phyloP scores from a whole-genome alignment of 1,140 invertebrate genomes.

The Drosophila sproati region DNA sequence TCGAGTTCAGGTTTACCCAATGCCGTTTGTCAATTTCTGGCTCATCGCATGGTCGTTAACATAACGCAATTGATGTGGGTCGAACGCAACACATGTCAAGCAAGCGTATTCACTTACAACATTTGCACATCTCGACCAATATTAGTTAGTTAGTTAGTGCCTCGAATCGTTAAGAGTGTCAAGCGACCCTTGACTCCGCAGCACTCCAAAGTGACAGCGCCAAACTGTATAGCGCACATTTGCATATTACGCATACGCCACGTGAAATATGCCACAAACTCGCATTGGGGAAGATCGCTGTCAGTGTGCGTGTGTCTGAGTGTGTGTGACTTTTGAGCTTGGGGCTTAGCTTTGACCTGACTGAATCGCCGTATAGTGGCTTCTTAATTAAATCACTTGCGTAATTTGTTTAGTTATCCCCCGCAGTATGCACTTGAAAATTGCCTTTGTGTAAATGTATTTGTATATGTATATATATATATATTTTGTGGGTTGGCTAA shows the following conservation, averaged over 20 bases:
- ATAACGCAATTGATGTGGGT: constrained; percentile 46
- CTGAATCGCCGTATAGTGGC: constrained; percentile 53
- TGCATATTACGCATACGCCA: constrained; percentile 79
- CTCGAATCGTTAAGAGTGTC: constrained; percentile 32
- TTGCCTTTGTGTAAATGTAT: constrained; percentile 17
- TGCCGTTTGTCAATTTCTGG: constrained; percentile 47
- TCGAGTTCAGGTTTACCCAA: background rate
- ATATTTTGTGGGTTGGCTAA: constrained; percentile 12
- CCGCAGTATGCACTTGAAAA: constrained; percentile 70
- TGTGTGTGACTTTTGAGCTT: constrained; percentile 3
- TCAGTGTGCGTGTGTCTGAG: background rate
- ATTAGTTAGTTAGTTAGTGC: constrained; percentile 31
- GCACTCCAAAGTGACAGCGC: constrained; percentile 17
- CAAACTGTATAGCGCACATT: constrained; percentile 45
- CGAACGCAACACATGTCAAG: constrained; percentile 28
- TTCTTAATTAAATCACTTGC: constrained; percentile 80
- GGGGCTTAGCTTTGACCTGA: constrained; percentile 2
- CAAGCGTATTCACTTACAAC: constrained; percentile 13
- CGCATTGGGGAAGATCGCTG: constrained; percentile 10
- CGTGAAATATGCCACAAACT: constrained; percentile 57
- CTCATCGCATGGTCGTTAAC: constrained; percentile 39
- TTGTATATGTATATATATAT: background rate
- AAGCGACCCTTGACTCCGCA: background rate
- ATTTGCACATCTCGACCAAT: constrained; percentile 13
- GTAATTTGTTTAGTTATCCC: constrained; percentile 78